Evolutionary conservation across 2,113 vertebrate species (phyloP).

Genomic region (Myotis lucifugus): DNA sequence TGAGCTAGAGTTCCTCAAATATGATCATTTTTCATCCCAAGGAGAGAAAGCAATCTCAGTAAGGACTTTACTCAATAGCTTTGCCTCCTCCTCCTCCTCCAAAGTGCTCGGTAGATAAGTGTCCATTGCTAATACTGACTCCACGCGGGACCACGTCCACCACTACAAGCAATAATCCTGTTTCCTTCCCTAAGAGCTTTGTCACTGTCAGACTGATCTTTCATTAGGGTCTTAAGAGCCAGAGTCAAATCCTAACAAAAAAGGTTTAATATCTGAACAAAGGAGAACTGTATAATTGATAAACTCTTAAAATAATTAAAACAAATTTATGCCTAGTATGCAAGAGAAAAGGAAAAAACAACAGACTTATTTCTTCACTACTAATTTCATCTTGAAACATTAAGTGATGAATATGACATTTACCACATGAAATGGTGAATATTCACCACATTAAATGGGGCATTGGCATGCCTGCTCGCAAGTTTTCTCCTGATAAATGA

Average conservation of each 20-base stretch:
- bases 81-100: not conserved
- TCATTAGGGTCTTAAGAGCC: not conserved
- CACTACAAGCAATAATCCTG: not conserved
- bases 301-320: slow-evolving; percentile 38
- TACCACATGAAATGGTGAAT: not conserved
- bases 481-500: not conserved
- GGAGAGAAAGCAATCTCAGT: slow-evolving; percentile 61
- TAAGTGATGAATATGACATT: not conserved
- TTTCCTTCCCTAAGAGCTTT: not conserved
- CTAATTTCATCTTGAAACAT: not conserved
- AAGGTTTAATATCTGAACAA: not conserved
- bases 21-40: slow-evolving; percentile 55
- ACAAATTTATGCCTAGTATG: not conserved
- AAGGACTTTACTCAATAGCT: slow-evolving; percentile 22
- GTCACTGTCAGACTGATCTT: not conserved
- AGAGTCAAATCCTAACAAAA: not conserved
- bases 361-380: not conserved
- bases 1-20: not conserved
- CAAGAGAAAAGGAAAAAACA: slow-evolving; percentile 15
- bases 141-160: not conserved
- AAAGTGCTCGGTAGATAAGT: not conserved
- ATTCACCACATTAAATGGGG: not conserved
- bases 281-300: not conserved
- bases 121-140: not conserved
- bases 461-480: not conserved